Evolutionary conservation across 1,140 invertebrate species (phyloP).

Genomic region (Solen grandis): DNA sequence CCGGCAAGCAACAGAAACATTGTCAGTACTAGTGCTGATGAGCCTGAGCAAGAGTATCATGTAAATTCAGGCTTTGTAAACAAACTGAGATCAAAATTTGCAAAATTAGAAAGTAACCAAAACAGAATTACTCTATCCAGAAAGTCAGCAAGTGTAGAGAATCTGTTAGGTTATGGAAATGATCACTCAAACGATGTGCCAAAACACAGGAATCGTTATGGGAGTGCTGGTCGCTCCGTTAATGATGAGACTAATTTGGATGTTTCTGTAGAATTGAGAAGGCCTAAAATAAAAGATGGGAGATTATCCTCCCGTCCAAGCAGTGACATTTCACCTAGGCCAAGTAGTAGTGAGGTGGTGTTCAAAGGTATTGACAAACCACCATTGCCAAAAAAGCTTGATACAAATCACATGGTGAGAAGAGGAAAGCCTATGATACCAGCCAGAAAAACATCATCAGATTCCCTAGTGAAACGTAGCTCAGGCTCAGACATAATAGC

Average conservation of each 20-base stretch:
- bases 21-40: slow-evolving; percentile 50
- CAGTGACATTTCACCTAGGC: too few species aligned
- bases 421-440: slow-evolving; percentile 42
- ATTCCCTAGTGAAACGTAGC: neutral
- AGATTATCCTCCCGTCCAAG: too few species aligned
- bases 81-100: slow-evolving; percentile 75
- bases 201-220: neutral
- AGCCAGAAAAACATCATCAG: neutral
- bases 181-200: neutral
- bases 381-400: slow-evolving; percentile 1
- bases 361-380: neutral
- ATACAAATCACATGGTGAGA: slow-evolving; percentile 24
- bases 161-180: slow-evolving; percentile 59
- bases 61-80: slow-evolving; percentile 78
- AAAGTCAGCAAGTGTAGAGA: slow-evolving; percentile 74
- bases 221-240: neutral
- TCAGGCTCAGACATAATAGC: slow-evolving; percentile 22
- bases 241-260: slow-evolving; percentile 26
- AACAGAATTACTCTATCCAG: slow-evolving; percentile 53
- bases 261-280: slow-evolving; percentile 10
- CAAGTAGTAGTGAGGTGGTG: slow-evolving; percentile 14
- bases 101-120: slow-evolving; percentile 62
- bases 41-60: slow-evolving; percentile 71
- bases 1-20: neutral
- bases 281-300: slow-evolving; percentile 33